Evolutionary conservation across 2,888 invertebrate species (phyloP).

Genomic region (Coenonympha arcania): DNA sequence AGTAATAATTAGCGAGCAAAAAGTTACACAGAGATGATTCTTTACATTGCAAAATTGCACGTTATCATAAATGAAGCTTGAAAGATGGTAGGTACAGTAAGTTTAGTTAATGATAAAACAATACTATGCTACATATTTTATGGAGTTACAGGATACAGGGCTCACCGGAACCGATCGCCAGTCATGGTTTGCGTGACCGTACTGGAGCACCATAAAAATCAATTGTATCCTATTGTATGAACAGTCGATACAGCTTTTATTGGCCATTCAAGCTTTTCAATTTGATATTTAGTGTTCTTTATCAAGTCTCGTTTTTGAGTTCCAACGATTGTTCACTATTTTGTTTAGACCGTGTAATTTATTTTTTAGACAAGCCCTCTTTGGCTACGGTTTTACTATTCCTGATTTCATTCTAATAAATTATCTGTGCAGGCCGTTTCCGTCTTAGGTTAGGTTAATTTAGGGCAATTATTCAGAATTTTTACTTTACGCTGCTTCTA

Average conservation of each 20-base stretch:
- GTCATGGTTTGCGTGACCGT: conserved; percentile 29
- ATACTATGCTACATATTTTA: conserved; percentile 5
- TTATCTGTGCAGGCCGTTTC: too few species aligned
- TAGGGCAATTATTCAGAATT: too few species aligned
- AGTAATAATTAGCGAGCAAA: too few species aligned
- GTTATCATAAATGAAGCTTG: too few species aligned
- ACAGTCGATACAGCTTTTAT: conserved; percentile 2
- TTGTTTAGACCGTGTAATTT: neutral
- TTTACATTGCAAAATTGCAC: too few species aligned
- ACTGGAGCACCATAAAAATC: conserved; percentile 19
- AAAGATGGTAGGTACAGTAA: too few species aligned
- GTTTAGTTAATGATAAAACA: too few species aligned
- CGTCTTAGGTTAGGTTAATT: too few species aligned
- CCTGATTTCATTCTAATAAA: too few species aligned
- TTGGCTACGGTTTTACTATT: too few species aligned
- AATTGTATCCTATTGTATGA: conserved; percentile 14
- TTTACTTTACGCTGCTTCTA: too few species aligned
- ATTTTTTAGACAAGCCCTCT: neutral
- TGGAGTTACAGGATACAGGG: conserved; percentile 22
- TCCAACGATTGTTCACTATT: neutral
- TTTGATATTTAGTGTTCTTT: conserved; percentile 1
- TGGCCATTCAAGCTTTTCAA: conserved; percentile 10
- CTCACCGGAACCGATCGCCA: conserved; percentile 25
- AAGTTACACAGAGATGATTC: too few species aligned
- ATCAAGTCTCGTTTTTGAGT: neutral